A percentile compares a stretch with the other conserved stretches of the same genome.
phyloP scores from a whole-genome alignment of 2,888 invertebrate genomes.

The Drosophila phalerata region DNA sequence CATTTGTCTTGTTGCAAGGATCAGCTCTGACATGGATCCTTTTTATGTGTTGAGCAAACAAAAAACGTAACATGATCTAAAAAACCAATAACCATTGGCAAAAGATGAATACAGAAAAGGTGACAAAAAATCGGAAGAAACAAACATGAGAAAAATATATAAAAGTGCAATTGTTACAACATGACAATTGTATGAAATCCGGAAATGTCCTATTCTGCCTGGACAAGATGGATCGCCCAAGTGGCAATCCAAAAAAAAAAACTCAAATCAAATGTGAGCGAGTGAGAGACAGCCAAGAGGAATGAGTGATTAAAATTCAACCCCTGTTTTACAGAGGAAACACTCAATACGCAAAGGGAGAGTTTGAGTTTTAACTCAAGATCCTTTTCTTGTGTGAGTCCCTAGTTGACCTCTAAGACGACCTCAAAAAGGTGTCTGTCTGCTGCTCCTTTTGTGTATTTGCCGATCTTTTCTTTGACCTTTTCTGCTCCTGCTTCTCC shows the following conservation, averaged over 20 bases:
- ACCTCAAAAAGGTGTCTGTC: constrained; percentile 88
- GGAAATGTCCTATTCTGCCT: constrained; percentile 79
- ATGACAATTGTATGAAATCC: constrained; percentile 78
- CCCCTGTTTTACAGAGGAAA: constrained; percentile 36
- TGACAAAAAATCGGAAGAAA: constrained; percentile 63
- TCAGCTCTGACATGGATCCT: constrained; percentile 24
- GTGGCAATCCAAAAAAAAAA: constrained; percentile 29
- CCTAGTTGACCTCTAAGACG: constrained; percentile 78
- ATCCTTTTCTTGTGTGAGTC: constrained; percentile 33
- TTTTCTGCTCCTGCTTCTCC: constrained; percentile 57
- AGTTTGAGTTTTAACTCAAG: constrained; percentile 18
- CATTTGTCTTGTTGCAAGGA: constrained; percentile 47
- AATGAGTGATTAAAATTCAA: constrained; percentile 18
- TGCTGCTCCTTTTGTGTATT: constrained; percentile 61
- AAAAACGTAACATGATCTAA: constrained; percentile 81
- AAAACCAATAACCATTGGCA: constrained; percentile 78
- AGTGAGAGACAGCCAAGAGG: not conserved
- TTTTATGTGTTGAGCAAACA: constrained; percentile 46
- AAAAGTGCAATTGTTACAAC: constrained; percentile 72
- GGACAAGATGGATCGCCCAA: constrained; percentile 73
- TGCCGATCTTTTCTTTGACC: constrained; percentile 68
- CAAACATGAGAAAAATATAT: constrained; percentile 41
- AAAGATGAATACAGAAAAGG: constrained; percentile 35
- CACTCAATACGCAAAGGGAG: not conserved
- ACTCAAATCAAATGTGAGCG: constrained; percentile 17